phyloP scores from a whole-genome alignment of 2,888 invertebrate species.

The Volucella zonaria region DNA sequence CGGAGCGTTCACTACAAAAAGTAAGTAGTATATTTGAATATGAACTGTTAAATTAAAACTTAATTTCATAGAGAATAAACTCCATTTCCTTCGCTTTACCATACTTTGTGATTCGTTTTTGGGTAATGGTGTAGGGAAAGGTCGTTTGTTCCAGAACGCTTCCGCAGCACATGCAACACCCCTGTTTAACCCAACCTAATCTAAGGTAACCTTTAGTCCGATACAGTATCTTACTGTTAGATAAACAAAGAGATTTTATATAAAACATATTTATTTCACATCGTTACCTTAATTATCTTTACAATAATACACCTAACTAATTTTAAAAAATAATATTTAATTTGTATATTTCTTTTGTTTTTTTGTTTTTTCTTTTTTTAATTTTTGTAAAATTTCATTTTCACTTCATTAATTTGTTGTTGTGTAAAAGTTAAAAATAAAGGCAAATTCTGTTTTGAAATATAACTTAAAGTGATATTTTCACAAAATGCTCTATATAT shows the following conservation, averaged over 20 bases:
- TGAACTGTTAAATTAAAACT: no score
- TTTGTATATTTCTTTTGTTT: slow-evolving; percentile 2
- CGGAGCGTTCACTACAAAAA: no score
- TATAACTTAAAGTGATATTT: slow-evolving; percentile 74
- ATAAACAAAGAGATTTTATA: slow-evolving; percentile 29
- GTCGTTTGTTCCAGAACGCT: no score
- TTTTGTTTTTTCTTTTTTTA: slow-evolving; percentile 13
- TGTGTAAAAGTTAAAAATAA: slow-evolving; percentile 55
- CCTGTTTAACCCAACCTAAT: no score
- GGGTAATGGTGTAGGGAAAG: no score
- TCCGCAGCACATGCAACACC: no score
- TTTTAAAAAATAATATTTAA: slow-evolving; percentile 43
- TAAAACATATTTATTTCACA: slow-evolving; percentile 74
- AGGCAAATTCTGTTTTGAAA: slow-evolving; percentile 63
- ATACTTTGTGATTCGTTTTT: no score
- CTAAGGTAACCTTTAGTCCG: no score
- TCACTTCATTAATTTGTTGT: slow-evolving; percentile 21
- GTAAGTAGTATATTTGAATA: no score
- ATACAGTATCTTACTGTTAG: no score
- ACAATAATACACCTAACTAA: slow-evolving; percentile 68
- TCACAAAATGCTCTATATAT: slow-evolving; percentile 75
- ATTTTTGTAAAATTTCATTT: slow-evolving; percentile 44
- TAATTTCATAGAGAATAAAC: no score
- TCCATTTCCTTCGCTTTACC: no score
- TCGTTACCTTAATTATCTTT: slow-evolving; percentile 69